phyloP scores from a whole-genome alignment of 37 sponge, comb jelly and placozoan genomes.

The Beroe ovata region DNA sequence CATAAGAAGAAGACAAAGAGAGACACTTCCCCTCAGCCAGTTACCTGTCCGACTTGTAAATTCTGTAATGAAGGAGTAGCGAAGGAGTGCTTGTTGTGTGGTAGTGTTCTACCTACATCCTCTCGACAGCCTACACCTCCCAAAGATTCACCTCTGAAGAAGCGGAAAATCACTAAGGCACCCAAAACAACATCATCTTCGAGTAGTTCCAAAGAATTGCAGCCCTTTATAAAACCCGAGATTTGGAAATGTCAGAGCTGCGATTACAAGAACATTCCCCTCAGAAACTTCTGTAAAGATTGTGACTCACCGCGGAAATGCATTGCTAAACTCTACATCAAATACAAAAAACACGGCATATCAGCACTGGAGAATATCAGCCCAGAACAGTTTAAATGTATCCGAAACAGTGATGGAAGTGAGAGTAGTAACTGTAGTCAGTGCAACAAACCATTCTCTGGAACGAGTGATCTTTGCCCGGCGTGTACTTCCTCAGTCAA shows the following conservation, averaged over 20 bases:
- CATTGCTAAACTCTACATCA: conserved; percentile 49
- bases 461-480: background rate
- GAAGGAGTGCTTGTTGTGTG: conserved; percentile 39
- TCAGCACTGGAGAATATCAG: background rate
- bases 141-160: background rate
- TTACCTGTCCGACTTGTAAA: conserved; percentile 46
- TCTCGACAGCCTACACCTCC: background rate
- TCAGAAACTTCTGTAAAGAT: conserved; percentile 59
- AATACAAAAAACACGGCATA: conserved; percentile 54
- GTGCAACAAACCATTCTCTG: background rate
- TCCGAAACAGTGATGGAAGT: background rate
- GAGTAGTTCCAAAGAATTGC: background rate
- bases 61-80: background rate
- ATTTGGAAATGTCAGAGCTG: conserved; percentile 61
- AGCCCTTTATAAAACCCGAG: conserved; percentile 48
- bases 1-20: background rate
- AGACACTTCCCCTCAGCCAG: background rate
- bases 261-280: conserved; percentile 41
- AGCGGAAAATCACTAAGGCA: conserved; percentile 33
- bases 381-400: background rate
- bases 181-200: background rate
- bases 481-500: background rate
- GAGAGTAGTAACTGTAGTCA: background rate
- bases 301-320: conserved; percentile 60
- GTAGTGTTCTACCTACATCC: background rate